Percentiles rank a stretch among this genome's conserved stretches.
Evolutionary conservation across 2,113 vertebrate species (phyloP).

Genomic region (Circaetus cinerascens): DNA sequence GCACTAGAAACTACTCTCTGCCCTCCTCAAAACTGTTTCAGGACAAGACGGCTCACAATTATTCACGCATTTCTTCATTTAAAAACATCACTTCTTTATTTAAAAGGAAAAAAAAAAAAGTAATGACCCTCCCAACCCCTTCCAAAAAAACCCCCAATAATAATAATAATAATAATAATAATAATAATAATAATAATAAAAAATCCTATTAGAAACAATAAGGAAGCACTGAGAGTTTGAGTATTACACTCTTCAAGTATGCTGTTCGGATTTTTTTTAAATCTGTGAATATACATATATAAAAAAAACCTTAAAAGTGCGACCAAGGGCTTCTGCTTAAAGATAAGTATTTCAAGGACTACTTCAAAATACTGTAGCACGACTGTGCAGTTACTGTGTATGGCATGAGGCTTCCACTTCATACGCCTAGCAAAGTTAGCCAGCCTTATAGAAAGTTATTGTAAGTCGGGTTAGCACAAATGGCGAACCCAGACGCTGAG

Average conservation of each 20-base stretch:
- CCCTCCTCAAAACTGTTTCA: slow-evolving; percentile 62
- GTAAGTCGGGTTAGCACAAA: slow-evolving; percentile 5
- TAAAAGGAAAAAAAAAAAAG: slow-evolving; percentile 75
- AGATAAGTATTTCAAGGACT: slow-evolving; percentile 69
- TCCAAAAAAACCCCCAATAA: slow-evolving; percentile 72
- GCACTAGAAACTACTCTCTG: slow-evolving; percentile 38
- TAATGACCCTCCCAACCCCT: slow-evolving; percentile 68
- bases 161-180: slow-evolving; percentile 71
- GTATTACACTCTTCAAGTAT: slow-evolving; percentile 98
- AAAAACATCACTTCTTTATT: slow-evolving; percentile 81
- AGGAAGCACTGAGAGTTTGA: slow-evolving; percentile 98
- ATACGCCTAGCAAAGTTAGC: slow-evolving; percentile 50
- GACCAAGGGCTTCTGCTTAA: slow-evolving; percentile 74
- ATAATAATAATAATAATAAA: slow-evolving; percentile 82
- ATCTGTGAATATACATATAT: slow-evolving; percentile 76
- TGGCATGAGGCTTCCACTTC: slow-evolving; percentile 45
- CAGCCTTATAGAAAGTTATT: slow-evolving; percentile 16
- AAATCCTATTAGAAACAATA: slow-evolving; percentile 89
- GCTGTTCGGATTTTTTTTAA: slow-evolving; percentile 77
- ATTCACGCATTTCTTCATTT: slow-evolving; percentile 77
- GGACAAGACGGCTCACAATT: slow-evolving; percentile 71
- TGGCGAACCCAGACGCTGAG: neutral
- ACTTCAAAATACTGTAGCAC: slow-evolving; percentile 69
- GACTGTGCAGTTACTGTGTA: slow-evolving; percentile 58
- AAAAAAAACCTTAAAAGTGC: slow-evolving; percentile 79